Conservation (phyloP, 2,113 vertebrate genomes). For the Sclerurus mexicanus region DNA sequence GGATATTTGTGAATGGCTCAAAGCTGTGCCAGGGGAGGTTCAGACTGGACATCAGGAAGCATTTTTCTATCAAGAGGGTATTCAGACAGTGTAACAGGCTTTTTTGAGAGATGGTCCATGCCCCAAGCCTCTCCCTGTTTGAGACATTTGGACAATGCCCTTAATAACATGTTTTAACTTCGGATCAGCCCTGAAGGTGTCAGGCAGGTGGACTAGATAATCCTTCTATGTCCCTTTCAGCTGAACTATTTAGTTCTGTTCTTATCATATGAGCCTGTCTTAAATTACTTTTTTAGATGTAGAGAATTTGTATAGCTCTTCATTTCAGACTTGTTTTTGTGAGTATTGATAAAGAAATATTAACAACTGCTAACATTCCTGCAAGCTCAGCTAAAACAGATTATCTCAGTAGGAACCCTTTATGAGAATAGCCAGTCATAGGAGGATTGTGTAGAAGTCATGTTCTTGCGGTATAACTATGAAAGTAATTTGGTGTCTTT, state of each 20-base stretch:
- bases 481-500: neutral
- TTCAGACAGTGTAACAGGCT: neutral
- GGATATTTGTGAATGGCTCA: accelerated
- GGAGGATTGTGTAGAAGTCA: neutral
- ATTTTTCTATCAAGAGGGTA: neutral
- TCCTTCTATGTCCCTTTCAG: neutral
- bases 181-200: neutral
- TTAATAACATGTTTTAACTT: neutral
- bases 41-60: neutral
- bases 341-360: neutral
- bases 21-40: neutral
- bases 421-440: neutral
- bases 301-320: neutral
- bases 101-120: neutral
- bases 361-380: neutral
- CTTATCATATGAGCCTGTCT: accelerated
- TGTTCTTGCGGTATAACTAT: neutral
- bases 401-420: neutral
- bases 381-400: neutral
- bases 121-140: neutral
- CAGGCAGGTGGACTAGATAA: neutral
- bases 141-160: neutral
- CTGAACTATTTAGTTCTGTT: neutral
- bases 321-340: neutral
- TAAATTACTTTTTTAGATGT: neutral